Base-by-base conservation (phyloP, 1,140 invertebrate species). In the Magallana angulata region DNA sequence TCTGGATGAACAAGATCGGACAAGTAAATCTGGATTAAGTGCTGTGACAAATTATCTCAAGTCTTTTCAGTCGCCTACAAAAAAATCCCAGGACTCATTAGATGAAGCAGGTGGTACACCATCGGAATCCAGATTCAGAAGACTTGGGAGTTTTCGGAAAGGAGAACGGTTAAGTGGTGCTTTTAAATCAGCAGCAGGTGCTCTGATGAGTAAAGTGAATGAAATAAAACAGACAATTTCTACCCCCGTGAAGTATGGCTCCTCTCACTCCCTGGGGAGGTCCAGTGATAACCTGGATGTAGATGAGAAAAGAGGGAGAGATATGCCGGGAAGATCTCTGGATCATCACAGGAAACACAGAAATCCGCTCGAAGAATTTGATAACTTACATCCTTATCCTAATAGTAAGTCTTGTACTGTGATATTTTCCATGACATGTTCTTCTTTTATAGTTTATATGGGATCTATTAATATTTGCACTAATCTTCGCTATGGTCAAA, bases 181-280 rank as follows among this genome's bases (percentile, higher is more conserved):
- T 71, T 90, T 95, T 30, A 94, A 93, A 86, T 92, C 97, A 57
- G 98, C 97, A 0, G 97, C 98, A 2, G 98, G 96, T 24, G 97
- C 97, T 62, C 96, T 98, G 85, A 97, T 96, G 14, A 91, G 84
- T 58, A 98, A 98, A 93, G 97, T 98, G 87, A 98, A 98, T 92
- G 98, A 98, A 94, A 97, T 99, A 92, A 98, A 98, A 94, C 98
- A 98, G 93, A 97, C 97, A 12, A 98, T 98, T 48, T 93, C 92
- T 11, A 92, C 94, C 1, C 92, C 92, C 16, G 91, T 90, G 57
- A 93, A 92, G 82, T 86, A 89, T 62, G 93, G 92, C 7, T 93
- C 92, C 18, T 90, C 89, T 57, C 85, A 90, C 11, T 93, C 92
- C 12, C 86, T 93, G 30, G 87, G 58, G 56, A 36, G 64, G 12